Conservation (phyloP, 35 echinoderm and acorn worm genomes). For the Strongylocentrotus purpuratus region DNA sequence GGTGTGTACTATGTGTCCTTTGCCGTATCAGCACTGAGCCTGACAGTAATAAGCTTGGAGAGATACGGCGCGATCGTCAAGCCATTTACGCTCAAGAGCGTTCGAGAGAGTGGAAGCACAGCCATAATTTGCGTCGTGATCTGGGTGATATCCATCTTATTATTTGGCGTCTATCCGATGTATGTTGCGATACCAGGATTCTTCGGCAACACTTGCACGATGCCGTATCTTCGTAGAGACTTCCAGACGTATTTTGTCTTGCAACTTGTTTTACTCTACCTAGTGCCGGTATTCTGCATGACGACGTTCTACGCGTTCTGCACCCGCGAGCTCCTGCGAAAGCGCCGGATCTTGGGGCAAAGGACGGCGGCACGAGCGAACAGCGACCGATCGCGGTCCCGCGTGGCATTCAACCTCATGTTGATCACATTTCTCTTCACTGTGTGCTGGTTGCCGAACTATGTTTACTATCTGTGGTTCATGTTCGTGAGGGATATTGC, state of each 20-base stretch:
- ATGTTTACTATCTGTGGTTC: conserved; percentile 33
- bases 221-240: neutral
- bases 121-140: neutral
- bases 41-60: conserved; percentile 45
- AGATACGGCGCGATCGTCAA: conserved; percentile 46
- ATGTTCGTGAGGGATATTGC: neutral
- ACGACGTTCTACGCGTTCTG: conserved; percentile 37
- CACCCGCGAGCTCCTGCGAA: conserved; percentile 14
- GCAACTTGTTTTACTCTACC: conserved; percentile 22
- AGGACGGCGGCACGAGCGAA: neutral
- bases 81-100: neutral
- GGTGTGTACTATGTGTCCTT: conserved; percentile 1
- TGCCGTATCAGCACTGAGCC: conserved; percentile 31
- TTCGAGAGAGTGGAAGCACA: conserved; percentile 15
- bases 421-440: conserved; percentile 27
- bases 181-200: neutral
- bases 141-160: neutral
- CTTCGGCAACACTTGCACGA: neutral
- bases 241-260: conserved; percentile 26
- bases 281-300: conserved; percentile 14
- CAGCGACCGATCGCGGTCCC: conserved; percentile 22
- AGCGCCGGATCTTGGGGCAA: neutral
- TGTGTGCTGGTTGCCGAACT: conserved; percentile 34
- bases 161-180: conserved; percentile 29
- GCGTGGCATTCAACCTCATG: conserved; percentile 46